Conservation (phyloP, 2,113 vertebrate species). For the Dromiciops gliroides region DNA sequence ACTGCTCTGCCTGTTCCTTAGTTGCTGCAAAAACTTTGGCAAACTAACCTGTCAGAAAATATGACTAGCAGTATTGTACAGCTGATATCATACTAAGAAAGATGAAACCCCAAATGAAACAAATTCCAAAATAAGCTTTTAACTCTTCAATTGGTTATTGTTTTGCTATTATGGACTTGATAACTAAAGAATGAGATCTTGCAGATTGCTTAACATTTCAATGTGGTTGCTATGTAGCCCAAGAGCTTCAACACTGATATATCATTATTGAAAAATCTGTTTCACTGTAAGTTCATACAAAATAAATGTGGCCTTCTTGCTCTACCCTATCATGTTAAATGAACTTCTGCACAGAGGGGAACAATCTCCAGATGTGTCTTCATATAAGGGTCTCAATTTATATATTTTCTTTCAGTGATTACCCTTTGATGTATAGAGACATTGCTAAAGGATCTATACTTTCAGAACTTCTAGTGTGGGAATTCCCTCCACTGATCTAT, state of each 20-base stretch:
- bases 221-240: background rate
- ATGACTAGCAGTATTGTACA: background rate
- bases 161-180: constrained; percentile 22
- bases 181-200: background rate
- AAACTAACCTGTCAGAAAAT: background rate
- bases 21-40: background rate
- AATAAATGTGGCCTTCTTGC: background rate
- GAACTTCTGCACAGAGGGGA: background rate
- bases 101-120: background rate
- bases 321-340: background rate
- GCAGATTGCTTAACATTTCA: background rate
- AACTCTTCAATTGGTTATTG: background rate
- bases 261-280: constrained; percentile 28
- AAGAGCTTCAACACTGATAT: background rate
- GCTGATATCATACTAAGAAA: background rate
- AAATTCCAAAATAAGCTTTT: background rate
- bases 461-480: too few relatives aligned
- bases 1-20: background rate
- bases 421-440: too few relatives aligned
- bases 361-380: background rate
- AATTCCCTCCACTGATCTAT: too few relatives aligned
- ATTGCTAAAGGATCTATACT: too few relatives aligned
- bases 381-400: constrained; percentile 1
- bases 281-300: constrained; percentile 1
- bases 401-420: background rate